These are phyloP conservation scores for Cerastoderma edule DNA, from an alignment of 2,888 invertebrate genomes.

Conservation along the genomic window DNA sequence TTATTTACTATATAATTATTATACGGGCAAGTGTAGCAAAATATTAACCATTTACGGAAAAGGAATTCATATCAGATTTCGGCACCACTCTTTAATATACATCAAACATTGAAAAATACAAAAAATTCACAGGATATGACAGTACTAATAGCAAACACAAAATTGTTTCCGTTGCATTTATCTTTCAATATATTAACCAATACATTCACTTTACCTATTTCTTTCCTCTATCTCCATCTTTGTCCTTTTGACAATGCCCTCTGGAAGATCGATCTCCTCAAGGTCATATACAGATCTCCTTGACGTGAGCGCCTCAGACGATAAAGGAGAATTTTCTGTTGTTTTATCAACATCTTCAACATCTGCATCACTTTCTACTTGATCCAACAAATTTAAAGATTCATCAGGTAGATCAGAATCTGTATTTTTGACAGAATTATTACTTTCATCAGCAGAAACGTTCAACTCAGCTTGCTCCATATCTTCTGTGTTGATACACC, in stretches of 20 bases:
- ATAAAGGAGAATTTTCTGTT: background rate
- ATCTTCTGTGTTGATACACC: slow-evolving; percentile 15
- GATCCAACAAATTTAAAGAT: background rate
- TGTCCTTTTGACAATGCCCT: slow-evolving; percentile 88
- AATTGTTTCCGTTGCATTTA: too few relatives aligned
- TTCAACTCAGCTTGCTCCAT: slow-evolving; percentile 11
- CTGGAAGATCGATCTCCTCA: slow-evolving; percentile 88
- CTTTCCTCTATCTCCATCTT: slow-evolving; percentile 88
- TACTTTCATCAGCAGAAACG: slow-evolving; percentile 10
- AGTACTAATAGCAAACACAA: too few relatives aligned
- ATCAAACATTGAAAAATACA: too few relatives aligned
- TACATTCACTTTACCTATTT: slow-evolving; percentile 55
- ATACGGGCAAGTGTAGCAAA: too few relatives aligned
- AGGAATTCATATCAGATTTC: too few relatives aligned
- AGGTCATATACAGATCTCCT: slow-evolving; percentile 84
- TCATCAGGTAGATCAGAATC: background rate
- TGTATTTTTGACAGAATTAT: too few relatives aligned
- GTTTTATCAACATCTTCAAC: background rate
- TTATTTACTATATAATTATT: too few relatives aligned
- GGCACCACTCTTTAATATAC: too few relatives aligned
- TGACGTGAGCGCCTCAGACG: slow-evolving; percentile 11
- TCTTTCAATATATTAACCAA: too few relatives aligned
- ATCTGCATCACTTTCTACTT: slow-evolving; percentile 18
- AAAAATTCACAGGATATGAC: too few relatives aligned
- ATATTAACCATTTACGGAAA: too few relatives aligned